Conservation (phyloP, 2,888 invertebrate species). For the Conomelus anceps region DNA sequence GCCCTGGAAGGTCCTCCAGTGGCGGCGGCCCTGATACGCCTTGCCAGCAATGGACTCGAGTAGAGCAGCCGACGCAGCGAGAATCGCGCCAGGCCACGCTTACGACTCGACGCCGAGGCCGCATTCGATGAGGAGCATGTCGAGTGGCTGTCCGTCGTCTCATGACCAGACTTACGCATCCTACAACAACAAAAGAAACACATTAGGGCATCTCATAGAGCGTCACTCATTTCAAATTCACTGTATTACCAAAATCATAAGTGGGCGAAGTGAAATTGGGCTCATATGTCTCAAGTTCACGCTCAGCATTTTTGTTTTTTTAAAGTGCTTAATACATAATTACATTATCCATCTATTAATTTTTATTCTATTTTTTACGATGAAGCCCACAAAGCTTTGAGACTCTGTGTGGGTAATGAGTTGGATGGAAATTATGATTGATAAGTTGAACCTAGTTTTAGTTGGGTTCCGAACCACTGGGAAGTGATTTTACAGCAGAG, state of each 20-base stretch:
- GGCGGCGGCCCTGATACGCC: constrained; percentile 45
- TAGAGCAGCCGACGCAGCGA: constrained; percentile 62
- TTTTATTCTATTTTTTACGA: too few relatives aligned
- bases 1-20: constrained; percentile 14
- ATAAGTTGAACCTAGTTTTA: too few relatives aligned
- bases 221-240: not conserved
- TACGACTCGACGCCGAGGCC: constrained; percentile 35
- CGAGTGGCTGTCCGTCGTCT: constrained; percentile 30
- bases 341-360: too few relatives aligned
- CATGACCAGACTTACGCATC: constrained; percentile 24
- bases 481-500: too few relatives aligned
- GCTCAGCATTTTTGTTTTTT: too few relatives aligned
- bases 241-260: not conserved
- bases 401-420: too few relatives aligned
- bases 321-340: not conserved
- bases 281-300: too few relatives aligned
- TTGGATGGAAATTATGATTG: too few relatives aligned
- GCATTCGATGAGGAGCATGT: constrained; percentile 30
- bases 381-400: too few relatives aligned
- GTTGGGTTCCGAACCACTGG: too few relatives aligned
- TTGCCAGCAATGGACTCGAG: constrained; percentile 61
- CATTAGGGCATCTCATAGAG: not conserved
- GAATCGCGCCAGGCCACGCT: constrained; percentile 50
- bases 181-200: not conserved
- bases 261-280: not conserved